Conservation (phyloP, 2,113 vertebrate species). For the Xerus inauris region DNA sequence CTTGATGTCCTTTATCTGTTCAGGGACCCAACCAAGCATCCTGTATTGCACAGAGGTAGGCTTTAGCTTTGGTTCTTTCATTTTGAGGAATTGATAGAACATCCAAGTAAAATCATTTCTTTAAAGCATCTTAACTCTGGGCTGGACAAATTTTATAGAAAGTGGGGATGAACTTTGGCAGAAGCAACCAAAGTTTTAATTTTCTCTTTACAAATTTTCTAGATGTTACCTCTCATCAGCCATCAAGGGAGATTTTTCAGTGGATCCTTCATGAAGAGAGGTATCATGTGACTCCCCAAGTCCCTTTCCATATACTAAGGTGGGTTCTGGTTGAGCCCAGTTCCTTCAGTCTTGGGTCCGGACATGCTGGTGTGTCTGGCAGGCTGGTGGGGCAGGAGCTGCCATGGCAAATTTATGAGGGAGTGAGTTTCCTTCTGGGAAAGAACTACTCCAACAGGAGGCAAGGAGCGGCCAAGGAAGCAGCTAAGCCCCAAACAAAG, state of each 20-base stretch:
- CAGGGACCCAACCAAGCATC: not conserved
- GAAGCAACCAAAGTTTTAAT: not conserved
- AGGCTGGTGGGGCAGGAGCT: not conserved
- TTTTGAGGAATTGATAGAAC: not conserved
- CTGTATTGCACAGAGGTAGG: not conserved
- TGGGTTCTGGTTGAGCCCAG: not conserved
- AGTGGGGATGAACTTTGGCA: not conserved
- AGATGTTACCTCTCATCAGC: not conserved
- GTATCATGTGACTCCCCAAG: not conserved
- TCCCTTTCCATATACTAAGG: not conserved
- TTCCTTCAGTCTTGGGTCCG: not conserved
- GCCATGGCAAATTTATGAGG: not conserved
- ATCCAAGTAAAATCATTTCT: not conserved
- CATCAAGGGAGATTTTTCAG: not conserved
- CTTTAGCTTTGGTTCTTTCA: not conserved
- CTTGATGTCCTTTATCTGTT: not conserved
- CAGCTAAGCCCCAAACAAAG: not conserved
- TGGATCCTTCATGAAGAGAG: not conserved
- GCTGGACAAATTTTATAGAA: not conserved
- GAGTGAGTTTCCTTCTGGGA: not conserved
- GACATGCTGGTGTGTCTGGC: not conserved
- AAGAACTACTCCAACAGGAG: not conserved
- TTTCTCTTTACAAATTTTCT: not conserved
- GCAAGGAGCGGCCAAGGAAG: not conserved
- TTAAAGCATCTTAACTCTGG: not conserved